A percentile compares a stretch with the other conserved stretches of the same genome.
Conservation (phyloP, 2,797 vertebrate genomes). For the Thripadectes ignobilis region DNA sequence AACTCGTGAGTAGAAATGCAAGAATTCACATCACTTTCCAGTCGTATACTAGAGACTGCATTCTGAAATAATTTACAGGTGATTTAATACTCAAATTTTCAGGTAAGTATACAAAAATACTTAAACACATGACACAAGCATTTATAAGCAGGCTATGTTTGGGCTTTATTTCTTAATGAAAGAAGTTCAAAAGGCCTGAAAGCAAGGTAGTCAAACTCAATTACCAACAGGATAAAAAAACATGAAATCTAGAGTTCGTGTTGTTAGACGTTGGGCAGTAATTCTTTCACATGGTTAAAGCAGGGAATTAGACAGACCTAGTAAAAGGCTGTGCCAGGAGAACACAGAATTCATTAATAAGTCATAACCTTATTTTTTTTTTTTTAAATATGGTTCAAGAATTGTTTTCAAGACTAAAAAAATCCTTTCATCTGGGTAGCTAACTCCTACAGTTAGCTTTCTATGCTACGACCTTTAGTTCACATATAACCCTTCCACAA, state of each 20-base stretch:
- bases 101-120: neutral
- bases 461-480: neutral
- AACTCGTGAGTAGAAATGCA: neutral
- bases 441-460: neutral
- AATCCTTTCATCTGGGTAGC: neutral
- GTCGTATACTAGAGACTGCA: neutral
- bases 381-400: neutral
- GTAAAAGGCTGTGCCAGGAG: neutral
- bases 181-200: neutral
- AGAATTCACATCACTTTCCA: neutral
- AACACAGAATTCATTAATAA: neutral
- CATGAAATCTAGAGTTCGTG: neutral
- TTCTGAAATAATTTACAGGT: neutral
- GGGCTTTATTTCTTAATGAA: neutral
- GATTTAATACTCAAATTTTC: neutral
- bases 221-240: neutral
- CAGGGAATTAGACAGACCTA: neutral
- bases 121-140: neutral
- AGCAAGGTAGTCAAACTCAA: neutral
- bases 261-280: neutral
- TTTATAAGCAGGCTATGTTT: neutral
- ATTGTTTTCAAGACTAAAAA: neutral
- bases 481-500: neutral
- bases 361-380: neutral
- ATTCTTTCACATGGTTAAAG: neutral